phyloP scores from a whole-genome alignment of 2,797 vertebrate species.

The Lepus townsendii region DNA sequence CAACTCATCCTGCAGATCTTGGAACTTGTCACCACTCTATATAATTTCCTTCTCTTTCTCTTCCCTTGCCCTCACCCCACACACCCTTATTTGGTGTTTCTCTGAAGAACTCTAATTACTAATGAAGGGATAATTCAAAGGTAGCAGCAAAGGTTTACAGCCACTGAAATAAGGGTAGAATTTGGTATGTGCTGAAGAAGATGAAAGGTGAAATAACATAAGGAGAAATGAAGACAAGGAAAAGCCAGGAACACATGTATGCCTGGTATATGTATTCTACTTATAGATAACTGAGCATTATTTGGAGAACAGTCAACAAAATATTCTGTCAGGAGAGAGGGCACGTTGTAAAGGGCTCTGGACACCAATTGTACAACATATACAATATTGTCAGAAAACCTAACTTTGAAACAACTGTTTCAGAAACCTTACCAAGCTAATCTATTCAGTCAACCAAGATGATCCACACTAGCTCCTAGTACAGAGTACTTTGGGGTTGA shows the following conservation, averaged over 20 bases:
- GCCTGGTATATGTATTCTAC: not conserved
- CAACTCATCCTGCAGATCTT: not conserved
- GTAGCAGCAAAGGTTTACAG: slow-evolving; percentile 46
- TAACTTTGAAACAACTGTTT: slow-evolving; percentile 52
- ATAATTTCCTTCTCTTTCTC: not conserved
- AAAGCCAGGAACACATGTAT: not conserved
- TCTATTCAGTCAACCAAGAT: slow-evolving; percentile 42
- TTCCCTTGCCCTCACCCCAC: too few relatives aligned
- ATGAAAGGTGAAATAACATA: slow-evolving; percentile 46
- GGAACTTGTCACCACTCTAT: slow-evolving; percentile 10
- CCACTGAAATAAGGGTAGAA: slow-evolving; percentile 53
- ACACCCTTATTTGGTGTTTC: not conserved
- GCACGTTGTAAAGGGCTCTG: not conserved
- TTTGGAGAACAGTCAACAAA: slow-evolving; percentile 52
- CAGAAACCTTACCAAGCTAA: slow-evolving; percentile 23
- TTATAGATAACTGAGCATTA: slow-evolving; percentile 18
- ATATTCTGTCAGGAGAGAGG: not conserved
- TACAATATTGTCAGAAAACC: slow-evolving; percentile 29
- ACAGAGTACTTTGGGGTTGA: slow-evolving; percentile 6
- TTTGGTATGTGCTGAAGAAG: not conserved
- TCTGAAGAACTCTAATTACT: slow-evolving; percentile 36
- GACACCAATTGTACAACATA: slow-evolving; percentile 41
- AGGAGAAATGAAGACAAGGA: slow-evolving; percentile 25
- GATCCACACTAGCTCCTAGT: not conserved
- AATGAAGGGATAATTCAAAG: slow-evolving; percentile 48